Base-by-base conservation (phyloP, 1,140 invertebrate genomes). In the Drosophila asahinai region DNA sequence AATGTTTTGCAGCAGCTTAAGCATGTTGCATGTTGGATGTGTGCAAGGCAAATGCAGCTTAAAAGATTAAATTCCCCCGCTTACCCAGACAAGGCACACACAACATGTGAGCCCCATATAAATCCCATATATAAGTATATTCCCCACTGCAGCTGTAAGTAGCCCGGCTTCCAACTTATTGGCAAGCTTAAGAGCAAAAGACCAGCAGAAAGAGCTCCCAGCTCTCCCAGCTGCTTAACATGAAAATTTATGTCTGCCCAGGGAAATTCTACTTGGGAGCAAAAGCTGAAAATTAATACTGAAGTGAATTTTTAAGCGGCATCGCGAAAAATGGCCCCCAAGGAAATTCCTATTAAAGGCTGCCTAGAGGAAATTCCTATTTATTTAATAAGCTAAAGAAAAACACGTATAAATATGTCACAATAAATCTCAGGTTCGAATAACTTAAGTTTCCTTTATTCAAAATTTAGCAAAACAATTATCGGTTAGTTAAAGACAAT, bases 11-110 rank as follows among this genome's bases (percentile, higher is more conserved):
- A 75, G 81, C 81, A 87, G 84, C 84, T 87, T 87, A 84, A 84
- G 84, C 86, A 78, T 87, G 84, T 87, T 89, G 83, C 82, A 86
- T 86, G 82, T 74, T 82, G 81, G 38, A 59, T 80, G 76, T 58
- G 80, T 59, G 73, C 83, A 83, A 87, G 83, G 83, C 83, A 72
- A 87, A 83, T 86, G 84, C 83, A 87, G 83, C 83, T 87, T 87
- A 87, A 89, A 84, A 87, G 83, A 87, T 87, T 87, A 89, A 89
- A 78, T 76, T 89, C 52, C 63, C 68, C 54, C 27, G 22, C 40
- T 22, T 47, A 57, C 22, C 55, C 63, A 38, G 33, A 36, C n/a
- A 19, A 30, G 5, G 42, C 38, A 38, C 54, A 57, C 64, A 61
- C 22, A 61, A 12, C 73, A 77, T 77, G 60, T 83, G 30, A 47